phyloP scores from a whole-genome alignment of 2,113 vertebrate species.

The Piaya cayana region DNA sequence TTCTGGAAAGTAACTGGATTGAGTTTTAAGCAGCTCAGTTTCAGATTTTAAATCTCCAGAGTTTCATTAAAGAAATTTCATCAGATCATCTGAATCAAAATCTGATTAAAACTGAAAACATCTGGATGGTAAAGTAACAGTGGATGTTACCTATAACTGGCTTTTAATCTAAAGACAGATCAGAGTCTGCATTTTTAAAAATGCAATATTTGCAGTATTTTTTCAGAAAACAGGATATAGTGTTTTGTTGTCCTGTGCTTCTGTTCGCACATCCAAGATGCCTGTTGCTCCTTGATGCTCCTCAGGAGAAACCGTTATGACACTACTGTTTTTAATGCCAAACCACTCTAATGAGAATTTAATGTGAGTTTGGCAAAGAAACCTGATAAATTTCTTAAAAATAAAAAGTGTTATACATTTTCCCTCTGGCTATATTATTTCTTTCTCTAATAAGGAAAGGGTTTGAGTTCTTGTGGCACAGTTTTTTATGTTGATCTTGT shows the following conservation, averaged over 20 bases:
- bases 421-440: not conserved
- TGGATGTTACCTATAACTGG: not conserved
- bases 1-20: not conserved
- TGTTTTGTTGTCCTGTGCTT: not conserved
- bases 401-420: not conserved
- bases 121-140: not conserved
- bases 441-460: not conserved
- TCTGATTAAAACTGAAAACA: constrained; percentile 38
- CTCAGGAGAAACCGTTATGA: not conserved
- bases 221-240: not conserved
- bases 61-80: constrained; percentile 7
- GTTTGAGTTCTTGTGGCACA: not conserved
- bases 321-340: not conserved
- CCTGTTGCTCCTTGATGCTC: not conserved
- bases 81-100: constrained; percentile 7
- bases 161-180: not conserved
- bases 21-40: constrained; percentile 11
- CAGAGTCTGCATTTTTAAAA: not conserved
- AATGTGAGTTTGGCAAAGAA: not conserved
- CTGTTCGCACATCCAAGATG: not conserved
- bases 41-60: constrained; percentile 20
- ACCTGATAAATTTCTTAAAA: not conserved
- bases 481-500: constrained; percentile 11
- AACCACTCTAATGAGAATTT: not conserved
- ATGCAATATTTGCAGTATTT: not conserved